Percentiles rank a stretch among this genome's conserved stretches.
phyloP scores from a whole-genome alignment of 2,888 invertebrate genomes.

The Galerucella calmariensis region DNA sequence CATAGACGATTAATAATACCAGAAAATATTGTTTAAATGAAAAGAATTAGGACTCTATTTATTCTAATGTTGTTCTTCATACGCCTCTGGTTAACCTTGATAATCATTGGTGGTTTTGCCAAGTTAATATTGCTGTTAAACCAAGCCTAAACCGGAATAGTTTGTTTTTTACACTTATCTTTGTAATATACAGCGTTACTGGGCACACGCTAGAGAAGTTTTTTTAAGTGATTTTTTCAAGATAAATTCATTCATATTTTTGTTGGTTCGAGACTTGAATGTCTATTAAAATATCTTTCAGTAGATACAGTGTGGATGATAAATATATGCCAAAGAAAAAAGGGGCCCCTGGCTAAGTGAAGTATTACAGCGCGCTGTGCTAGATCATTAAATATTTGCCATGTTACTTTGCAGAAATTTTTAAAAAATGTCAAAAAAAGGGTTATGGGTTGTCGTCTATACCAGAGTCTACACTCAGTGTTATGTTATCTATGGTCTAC shows the following conservation, averaged over 20 bases:
- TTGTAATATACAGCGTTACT: constrained; percentile 39
- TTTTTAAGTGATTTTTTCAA: constrained; percentile 37
- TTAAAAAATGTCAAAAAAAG: too few relatives aligned
- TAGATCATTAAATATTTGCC: too few relatives aligned
- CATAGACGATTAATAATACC: too few relatives aligned
- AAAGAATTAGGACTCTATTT: neutral
- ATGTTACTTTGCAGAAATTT: too few relatives aligned
- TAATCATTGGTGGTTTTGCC: constrained; percentile 45
- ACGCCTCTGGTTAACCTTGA: constrained; percentile 45
- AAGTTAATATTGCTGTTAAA: constrained; percentile 44
- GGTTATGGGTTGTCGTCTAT: too few relatives aligned
- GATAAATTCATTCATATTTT: constrained; percentile 44
- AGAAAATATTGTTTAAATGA: too few relatives aligned
- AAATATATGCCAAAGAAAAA: too few relatives aligned
- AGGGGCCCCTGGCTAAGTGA: too few relatives aligned
- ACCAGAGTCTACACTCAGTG: too few relatives aligned
- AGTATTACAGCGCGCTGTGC: too few relatives aligned
- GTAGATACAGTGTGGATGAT: neutral
- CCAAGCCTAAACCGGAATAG: constrained; percentile 45
- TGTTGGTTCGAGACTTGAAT: constrained; percentile 19
- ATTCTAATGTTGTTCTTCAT: neutral
- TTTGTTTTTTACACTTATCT: constrained; percentile 44
- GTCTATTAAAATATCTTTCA: neutral
- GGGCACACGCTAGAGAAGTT: constrained; percentile 40
- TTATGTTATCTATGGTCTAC: too few relatives aligned